Conservation (phyloP, 2,797 vertebrate genomes). For the Megaceryle alcyon region DNA sequence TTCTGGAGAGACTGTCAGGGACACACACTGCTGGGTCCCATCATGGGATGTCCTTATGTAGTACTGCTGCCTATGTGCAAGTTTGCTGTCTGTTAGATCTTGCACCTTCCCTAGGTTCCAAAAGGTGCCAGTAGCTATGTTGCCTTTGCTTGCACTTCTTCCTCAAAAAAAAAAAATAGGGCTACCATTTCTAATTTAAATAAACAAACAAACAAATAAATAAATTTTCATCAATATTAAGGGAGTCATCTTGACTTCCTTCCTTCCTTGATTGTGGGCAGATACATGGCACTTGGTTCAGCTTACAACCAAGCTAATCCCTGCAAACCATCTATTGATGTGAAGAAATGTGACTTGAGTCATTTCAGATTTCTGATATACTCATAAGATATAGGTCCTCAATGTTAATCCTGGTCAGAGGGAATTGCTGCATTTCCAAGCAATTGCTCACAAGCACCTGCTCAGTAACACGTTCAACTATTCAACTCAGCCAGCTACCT, state of each 20-base stretch:
- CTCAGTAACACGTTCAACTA: background rate
- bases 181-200: background rate
- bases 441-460: background rate
- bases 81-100: background rate
- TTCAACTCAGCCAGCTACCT: background rate
- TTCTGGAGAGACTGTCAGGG: background rate
- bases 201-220: background rate
- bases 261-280: background rate
- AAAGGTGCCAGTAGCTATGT: background rate
- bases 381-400: background rate
- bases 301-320: background rate
- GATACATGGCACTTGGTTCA: background rate
- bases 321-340: background rate
- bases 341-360: background rate
- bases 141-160: background rate
- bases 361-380: background rate
- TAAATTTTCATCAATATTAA: background rate
- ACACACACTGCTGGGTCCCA: background rate
- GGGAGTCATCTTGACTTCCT: background rate
- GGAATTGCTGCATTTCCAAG: background rate
- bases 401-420: background rate
- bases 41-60: fast-evolving
- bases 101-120: background rate
- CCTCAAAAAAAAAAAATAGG: background rate
- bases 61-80: background rate